Conservation (phyloP, 2,797 vertebrate species). For the Chrosomus eos region DNA sequence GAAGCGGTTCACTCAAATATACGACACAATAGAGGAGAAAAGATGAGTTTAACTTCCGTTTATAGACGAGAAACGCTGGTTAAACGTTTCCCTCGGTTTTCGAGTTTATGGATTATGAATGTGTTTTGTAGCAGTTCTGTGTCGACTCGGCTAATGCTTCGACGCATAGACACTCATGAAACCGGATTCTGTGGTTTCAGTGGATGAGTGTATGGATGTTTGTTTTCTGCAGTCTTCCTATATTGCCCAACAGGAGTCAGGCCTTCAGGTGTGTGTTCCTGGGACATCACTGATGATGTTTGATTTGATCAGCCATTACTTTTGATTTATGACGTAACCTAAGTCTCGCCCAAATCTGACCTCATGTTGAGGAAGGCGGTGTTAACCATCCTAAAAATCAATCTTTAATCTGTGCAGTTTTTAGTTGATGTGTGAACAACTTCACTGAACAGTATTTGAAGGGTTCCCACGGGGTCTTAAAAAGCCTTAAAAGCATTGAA, state of each 20-base stretch:
- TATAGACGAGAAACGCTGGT: not conserved
- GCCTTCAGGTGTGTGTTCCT: not conserved
- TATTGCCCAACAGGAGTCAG: not conserved
- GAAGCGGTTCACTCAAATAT: too few relatives aligned
- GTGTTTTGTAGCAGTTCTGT: not conserved
- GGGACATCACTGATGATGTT: too few relatives aligned
- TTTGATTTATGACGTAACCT: too few relatives aligned
- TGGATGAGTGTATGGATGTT: not conserved
- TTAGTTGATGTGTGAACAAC: not conserved
- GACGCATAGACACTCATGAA: not conserved
- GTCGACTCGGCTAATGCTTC: not conserved
- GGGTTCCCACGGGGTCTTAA: too few relatives aligned
- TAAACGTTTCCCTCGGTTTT: not conserved
- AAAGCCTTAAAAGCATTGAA: too few relatives aligned
- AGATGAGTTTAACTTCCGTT: accelerated
- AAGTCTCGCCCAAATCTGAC: too few relatives aligned
- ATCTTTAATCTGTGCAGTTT: not conserved
- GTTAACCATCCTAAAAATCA: not conserved
- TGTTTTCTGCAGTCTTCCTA: not conserved
- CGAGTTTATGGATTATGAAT: not conserved
- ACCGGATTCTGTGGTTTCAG: not conserved
- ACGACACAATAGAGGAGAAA: too few relatives aligned
- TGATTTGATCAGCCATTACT: too few relatives aligned
- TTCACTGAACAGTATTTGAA: not conserved
- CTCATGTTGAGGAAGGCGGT: too few relatives aligned